Percentiles rank a stretch among this genome's conserved stretches.
phyloP scores from a whole-genome alignment of 2,113 vertebrate species.

The Apus apus region DNA sequence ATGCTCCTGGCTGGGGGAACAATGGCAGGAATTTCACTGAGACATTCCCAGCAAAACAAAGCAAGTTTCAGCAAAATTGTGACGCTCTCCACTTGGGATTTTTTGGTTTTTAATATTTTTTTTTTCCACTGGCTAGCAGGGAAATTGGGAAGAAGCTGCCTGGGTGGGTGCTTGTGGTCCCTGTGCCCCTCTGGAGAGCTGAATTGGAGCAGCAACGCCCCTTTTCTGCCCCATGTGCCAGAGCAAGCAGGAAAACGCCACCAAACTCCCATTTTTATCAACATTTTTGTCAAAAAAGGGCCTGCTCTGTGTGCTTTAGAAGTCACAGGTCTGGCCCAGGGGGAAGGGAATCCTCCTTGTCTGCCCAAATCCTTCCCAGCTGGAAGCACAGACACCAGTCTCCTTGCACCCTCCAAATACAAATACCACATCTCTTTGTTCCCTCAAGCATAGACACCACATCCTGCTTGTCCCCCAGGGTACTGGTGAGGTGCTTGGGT shows the following conservation, averaged over 20 bases:
- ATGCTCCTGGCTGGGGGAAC: not conserved
- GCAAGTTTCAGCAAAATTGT: not conserved
- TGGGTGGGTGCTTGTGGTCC: too few relatives aligned
- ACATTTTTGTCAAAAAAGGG: not conserved
- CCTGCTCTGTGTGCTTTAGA: not conserved
- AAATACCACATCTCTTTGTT: not conserved
- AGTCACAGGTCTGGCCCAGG: not conserved
- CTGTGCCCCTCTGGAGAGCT: accelerated
- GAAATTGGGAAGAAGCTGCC: not conserved
- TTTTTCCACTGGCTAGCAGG: not conserved
- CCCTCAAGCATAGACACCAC: accelerated
- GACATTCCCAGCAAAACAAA: not conserved
- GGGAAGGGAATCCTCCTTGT: not conserved
- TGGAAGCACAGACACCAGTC: not conserved
- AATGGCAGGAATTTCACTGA: not conserved
- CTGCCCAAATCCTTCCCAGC: not conserved
- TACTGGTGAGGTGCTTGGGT: not conserved
- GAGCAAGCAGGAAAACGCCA: not conserved
- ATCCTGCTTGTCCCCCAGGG: accelerated
- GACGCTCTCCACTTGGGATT: too few relatives aligned
- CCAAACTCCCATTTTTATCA: not conserved
- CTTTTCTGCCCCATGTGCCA: accelerated
- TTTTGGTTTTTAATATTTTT: too few relatives aligned
- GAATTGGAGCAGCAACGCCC: accelerated
- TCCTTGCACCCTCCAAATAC: too few relatives aligned